Percentiles rank a stretch among this genome's conserved stretches.
These are phyloP conservation scores for Microctonus hyperodae DNA, from an alignment of 2,888 invertebrate genomes.

Conservation along the genomic window DNA sequence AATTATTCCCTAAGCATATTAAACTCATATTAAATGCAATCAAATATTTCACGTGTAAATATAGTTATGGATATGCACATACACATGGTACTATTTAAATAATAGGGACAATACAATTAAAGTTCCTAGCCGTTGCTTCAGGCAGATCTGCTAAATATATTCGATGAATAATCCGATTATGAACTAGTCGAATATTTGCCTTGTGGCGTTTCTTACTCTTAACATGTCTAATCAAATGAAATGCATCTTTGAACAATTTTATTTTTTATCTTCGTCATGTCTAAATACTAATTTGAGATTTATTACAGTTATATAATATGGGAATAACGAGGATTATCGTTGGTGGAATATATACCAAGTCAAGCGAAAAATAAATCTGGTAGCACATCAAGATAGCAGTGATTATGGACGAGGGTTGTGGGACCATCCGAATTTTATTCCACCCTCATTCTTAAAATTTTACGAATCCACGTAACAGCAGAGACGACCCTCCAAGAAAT, in stretches of 20 bases:
- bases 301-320: background rate
- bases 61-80: background rate
- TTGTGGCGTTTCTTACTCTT: background rate
- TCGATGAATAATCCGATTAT: background rate
- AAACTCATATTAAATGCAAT: background rate
- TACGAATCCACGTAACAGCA: background rate
- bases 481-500: background rate
- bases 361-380: background rate
- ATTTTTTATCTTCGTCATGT: background rate
- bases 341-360: background rate
- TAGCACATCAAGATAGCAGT: background rate
- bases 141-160: background rate
- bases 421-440: background rate
- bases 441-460: background rate
- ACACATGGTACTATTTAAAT: no score
- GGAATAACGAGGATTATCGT: background rate
- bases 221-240: background rate
- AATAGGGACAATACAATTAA: background rate
- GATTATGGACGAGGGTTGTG: background rate
- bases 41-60: background rate
- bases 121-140: background rate
- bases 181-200: background rate
- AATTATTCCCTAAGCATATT: background rate
- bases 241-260: background rate
- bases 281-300: background rate